phyloP scores from a whole-genome alignment of 2,888 invertebrate species.

The Amblyteles armatorius region DNA sequence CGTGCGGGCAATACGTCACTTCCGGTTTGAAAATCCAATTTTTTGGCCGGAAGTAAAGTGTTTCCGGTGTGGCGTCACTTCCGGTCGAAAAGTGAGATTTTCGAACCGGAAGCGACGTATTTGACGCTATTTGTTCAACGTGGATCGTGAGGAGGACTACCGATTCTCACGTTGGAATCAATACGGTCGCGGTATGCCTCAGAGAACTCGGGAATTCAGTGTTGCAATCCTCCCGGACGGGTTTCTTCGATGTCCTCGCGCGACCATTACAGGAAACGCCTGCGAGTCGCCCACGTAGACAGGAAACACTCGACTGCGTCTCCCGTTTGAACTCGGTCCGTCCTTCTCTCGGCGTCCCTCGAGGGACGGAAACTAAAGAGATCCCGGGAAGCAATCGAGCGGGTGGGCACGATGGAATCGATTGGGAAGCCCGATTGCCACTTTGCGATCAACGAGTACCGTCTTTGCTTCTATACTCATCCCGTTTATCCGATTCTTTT shows the following conservation, averaged over 20 bases:
- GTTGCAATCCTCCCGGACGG: neutral
- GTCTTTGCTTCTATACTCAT: conserved; percentile 29
- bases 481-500: conserved; percentile 15
- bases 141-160: neutral
- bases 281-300: conserved; percentile 26
- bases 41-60: too few species aligned
- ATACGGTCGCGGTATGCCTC: neutral
- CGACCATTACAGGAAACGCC: conserved; percentile 32
- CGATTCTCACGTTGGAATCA: neutral
- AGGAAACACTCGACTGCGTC: conserved; percentile 49
- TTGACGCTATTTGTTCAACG: neutral
- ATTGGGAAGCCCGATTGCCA: conserved; percentile 67
- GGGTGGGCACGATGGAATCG: conserved; percentile 57
- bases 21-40: too few species aligned
- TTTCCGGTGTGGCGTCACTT: too few species aligned
- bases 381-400: conserved; percentile 64
- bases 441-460: conserved; percentile 59
- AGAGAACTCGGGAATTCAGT: neutral
- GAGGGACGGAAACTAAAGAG: conserved; percentile 62
- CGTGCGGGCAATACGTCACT: too few species aligned
- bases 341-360: conserved; percentile 23
- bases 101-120: too few species aligned
- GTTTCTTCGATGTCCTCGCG: conserved; percentile 21
- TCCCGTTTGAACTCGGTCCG: conserved; percentile 49
- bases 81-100: too few species aligned